phyloP scores from a whole-genome alignment of 2,113 vertebrate species.

The Xiphophorus hellerii region DNA sequence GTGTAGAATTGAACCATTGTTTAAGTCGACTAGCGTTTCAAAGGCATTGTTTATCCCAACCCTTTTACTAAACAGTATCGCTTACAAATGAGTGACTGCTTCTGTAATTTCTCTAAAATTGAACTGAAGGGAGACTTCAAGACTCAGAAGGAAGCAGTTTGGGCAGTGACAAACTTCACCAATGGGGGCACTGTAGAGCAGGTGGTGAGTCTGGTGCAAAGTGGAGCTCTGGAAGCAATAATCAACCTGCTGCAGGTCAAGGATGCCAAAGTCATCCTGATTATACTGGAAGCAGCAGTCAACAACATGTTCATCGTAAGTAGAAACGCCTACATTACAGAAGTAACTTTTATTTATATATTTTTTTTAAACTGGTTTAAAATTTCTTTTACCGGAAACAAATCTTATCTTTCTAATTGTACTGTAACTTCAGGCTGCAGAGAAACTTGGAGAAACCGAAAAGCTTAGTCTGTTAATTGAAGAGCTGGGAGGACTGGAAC shows the following conservation, averaged over 20 bases:
- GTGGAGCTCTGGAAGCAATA: slow-evolving; percentile 86
- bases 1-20: no score
- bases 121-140: slow-evolving; percentile 87
- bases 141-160: slow-evolving; percentile 89
- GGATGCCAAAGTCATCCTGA: slow-evolving; percentile 84
- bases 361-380: no score
- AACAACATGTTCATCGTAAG: slow-evolving; percentile 88
- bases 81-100: no score
- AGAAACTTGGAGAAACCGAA: slow-evolving; percentile 82
- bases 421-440: slow-evolving; percentile 76
- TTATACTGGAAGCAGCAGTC: slow-evolving; percentile 86
- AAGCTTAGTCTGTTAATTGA: slow-evolving; percentile 85
- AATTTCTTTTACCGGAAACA: no score
- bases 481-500: slow-evolving; percentile 85
- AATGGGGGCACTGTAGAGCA: slow-evolving; percentile 87
- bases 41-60: no score
- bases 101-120: no score
- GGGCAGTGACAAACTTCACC: slow-evolving; percentile 89
- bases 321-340: neutral
- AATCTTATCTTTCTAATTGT: no score
- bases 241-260: slow-evolving; percentile 84
- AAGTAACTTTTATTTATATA: neutral
- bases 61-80: no score
- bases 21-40: no score
- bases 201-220: slow-evolving; percentile 82